These are phyloP conservation scores for Caenorhabditis sinica DNA, from an alignment of 2,888 invertebrate species.

Conservation along the genomic window DNA sequence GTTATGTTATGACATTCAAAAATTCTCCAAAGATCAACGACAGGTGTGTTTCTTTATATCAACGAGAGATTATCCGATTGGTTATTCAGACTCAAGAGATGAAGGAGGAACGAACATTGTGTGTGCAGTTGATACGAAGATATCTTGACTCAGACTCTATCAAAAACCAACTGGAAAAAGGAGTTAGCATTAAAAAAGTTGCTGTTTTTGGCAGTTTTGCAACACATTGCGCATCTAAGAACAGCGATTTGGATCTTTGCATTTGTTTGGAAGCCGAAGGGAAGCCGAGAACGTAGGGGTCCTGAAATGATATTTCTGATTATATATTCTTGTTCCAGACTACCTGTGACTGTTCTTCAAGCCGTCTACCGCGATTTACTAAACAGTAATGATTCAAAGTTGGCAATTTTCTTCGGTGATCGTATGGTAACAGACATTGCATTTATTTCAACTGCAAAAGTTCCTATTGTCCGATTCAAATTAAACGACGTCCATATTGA, in stretches of 20 bases:
- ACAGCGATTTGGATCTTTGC: constrained; percentile 45
- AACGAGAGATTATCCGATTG: too few species aligned
- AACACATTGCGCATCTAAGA: constrained; percentile 32
- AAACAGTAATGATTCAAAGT: not conserved
- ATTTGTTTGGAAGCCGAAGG: not conserved
- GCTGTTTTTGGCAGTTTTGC: constrained; percentile 42
- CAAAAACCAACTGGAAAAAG: constrained; percentile 15
- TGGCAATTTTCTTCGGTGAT: not conserved
- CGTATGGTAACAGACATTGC: not conserved
- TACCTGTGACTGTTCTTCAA: constrained; percentile 26
- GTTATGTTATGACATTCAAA: not conserved
- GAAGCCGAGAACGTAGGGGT: not conserved
- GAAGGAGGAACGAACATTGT: not conserved
- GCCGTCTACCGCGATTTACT: constrained; percentile 20
- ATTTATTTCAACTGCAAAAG: constrained; percentile 30
- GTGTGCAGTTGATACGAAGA: not conserved
- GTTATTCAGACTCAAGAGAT: constrained; percentile 13
- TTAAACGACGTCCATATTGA: constrained; percentile 23
- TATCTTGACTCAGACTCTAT: constrained; percentile 20
- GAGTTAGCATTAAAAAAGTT: not conserved
- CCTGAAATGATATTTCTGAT: not conserved
- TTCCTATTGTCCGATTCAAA: constrained; percentile 41
- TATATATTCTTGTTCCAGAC: not conserved
- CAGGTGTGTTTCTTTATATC: not conserved
- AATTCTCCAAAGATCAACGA: not conserved